Percentiles rank a stretch among this genome's conserved stretches.
phyloP scores from a whole-genome alignment of 2,797 vertebrate species.

The Odontamblyopus lacepedii region DNA sequence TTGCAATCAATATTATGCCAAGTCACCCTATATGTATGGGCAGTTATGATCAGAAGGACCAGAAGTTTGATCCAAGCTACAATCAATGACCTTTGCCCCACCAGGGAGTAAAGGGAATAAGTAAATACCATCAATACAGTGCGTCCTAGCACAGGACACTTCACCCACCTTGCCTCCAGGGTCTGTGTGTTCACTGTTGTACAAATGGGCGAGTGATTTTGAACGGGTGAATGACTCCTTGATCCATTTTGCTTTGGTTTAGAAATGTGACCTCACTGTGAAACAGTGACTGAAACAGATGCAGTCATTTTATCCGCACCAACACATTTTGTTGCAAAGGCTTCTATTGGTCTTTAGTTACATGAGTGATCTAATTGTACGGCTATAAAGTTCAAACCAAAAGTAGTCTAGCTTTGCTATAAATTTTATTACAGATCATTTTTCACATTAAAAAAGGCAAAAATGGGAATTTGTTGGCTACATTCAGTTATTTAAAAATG shows the following conservation, averaged over 20 bases:
- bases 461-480: not conserved
- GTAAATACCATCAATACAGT: not conserved
- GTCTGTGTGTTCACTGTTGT: not conserved
- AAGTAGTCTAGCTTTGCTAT: not conserved
- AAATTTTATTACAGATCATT: not conserved
- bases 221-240: not conserved
- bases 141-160: not conserved
- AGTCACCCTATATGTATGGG: too few species aligned
- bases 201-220: constrained; percentile 1
- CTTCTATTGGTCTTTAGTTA: not conserved
- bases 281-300: not conserved
- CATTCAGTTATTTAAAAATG: not conserved
- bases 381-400: not conserved
- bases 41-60: too few species aligned
- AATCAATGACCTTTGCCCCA: too few species aligned
- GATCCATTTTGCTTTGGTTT: not conserved
- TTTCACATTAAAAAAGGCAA: not conserved
- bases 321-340: constrained; percentile 2
- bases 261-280: not conserved
- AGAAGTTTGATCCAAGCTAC: too few species aligned
- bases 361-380: not conserved
- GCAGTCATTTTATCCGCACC: not conserved
- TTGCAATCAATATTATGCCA: too few species aligned
- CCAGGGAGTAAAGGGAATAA: not conserved
- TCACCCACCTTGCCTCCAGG: not conserved